Conservation (phyloP, 2,888 invertebrate genomes). For the Aphelenchoides bicaudatus region DNA sequence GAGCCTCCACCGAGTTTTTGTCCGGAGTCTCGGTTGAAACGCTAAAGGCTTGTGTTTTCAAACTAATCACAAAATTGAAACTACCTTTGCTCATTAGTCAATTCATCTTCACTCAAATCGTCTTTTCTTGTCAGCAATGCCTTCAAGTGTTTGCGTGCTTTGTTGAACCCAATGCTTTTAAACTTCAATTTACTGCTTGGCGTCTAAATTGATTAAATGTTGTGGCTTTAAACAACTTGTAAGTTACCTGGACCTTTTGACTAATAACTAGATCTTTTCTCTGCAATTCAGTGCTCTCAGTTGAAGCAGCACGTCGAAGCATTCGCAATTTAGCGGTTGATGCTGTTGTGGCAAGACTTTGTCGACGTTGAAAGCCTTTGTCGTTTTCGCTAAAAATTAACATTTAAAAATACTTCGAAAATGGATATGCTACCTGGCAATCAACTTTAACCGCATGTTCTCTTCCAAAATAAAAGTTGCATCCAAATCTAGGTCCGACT, state of each 20-base stretch:
- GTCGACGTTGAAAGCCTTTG: slow-evolving; percentile 45
- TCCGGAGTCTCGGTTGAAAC: slow-evolving; percentile 27
- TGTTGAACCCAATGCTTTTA: slow-evolving; percentile 60
- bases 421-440: slow-evolving; percentile 25
- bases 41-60: slow-evolving; percentile 26
- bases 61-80: background rate
- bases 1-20: slow-evolving; percentile 28
- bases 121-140: slow-evolving; percentile 54
- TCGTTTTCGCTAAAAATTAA: slow-evolving; percentile 16
- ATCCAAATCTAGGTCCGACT: slow-evolving; percentile 46
- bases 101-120: slow-evolving; percentile 54
- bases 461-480: slow-evolving; percentile 59
- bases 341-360: slow-evolving; percentile 54
- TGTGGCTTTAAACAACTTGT: slow-evolving; percentile 19
- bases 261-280: slow-evolving; percentile 19
- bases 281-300: slow-evolving; percentile 51
- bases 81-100: slow-evolving; percentile 22
- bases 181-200: slow-evolving; percentile 33
- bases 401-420: background rate
- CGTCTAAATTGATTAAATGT: slow-evolving; percentile 8
- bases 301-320: slow-evolving; percentile 56
- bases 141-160: slow-evolving; percentile 64
- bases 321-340: slow-evolving; percentile 53
- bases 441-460: slow-evolving; percentile 49
- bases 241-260: slow-evolving; percentile 4